Evolutionary conservation across 2,888 invertebrate genomes (phyloP).

Genomic region (Osedax frankpressi): DNA sequence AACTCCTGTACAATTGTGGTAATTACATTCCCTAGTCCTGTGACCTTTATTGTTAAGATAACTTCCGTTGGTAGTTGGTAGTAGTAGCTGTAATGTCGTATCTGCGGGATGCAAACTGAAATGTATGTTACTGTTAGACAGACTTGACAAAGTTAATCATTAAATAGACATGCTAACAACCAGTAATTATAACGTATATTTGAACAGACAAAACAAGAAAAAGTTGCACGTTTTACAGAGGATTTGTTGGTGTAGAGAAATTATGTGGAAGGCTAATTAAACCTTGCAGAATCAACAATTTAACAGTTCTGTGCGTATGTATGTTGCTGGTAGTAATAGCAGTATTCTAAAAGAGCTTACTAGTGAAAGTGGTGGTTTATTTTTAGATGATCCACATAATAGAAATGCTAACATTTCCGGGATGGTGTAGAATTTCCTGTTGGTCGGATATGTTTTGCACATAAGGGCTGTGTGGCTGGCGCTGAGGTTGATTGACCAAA

Average conservation of each 20-base stretch:
- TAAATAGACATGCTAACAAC: background rate
- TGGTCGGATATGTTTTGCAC: conserved; percentile 5
- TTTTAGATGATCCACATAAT: conserved; percentile 2
- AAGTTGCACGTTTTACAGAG: background rate
- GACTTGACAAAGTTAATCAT: background rate
- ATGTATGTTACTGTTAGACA: conserved; percentile 4
- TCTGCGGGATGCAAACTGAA: background rate
- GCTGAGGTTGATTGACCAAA: background rate
- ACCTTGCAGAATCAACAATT: background rate
- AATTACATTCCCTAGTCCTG: background rate
- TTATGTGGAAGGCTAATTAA: background rate
- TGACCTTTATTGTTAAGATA: conserved; percentile 5
- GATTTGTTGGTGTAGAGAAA: background rate
- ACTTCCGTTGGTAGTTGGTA: background rate
- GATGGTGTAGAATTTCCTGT: conserved; percentile 1
- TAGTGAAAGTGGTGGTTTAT: background rate
- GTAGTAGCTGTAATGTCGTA: background rate
- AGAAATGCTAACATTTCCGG: background rate
- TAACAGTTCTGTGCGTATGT: background rate
- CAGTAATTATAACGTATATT: background rate
- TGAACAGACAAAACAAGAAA: background rate
- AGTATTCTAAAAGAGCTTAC: background rate
- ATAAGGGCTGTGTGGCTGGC: background rate
- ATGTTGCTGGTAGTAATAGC: background rate
- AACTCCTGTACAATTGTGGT: background rate